These are phyloP conservation scores for Phalacrocorax pelagicus DNA, from an alignment of 2,113 vertebrate genomes.

Conservation along the genomic window DNA sequence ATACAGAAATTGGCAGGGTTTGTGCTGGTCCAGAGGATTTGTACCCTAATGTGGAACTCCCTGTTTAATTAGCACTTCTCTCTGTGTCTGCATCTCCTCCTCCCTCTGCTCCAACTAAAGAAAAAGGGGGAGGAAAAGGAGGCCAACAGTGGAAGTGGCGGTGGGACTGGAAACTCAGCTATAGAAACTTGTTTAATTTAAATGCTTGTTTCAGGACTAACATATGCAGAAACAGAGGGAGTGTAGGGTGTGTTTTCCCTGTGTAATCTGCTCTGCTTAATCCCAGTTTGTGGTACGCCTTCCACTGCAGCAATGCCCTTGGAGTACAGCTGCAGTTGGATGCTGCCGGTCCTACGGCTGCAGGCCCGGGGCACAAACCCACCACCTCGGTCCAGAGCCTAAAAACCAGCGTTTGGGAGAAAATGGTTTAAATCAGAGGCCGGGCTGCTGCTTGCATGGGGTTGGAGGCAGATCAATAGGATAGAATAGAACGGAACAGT, in stretches of 20 bases:
- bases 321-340: neutral
- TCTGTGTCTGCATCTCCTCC: constrained; percentile 21
- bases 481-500: neutral
- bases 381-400: accelerated
- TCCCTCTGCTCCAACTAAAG: neutral
- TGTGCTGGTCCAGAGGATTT: constrained; percentile 56
- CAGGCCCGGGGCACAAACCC: neutral
- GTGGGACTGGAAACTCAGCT: constrained; percentile 5
- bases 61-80: constrained; percentile 68
- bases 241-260: neutral
- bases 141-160: constrained; percentile 20
- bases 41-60: constrained; percentile 65
- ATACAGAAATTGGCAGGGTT: constrained; percentile 54
- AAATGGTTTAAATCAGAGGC: neutral
- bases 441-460: neutral
- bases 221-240: constrained; percentile 4
- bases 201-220: constrained; percentile 16
- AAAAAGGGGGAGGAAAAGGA: constrained; percentile 2
- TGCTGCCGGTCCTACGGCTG: neutral
- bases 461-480: neutral
- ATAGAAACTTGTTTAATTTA: constrained; percentile 44
- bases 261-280: neutral
- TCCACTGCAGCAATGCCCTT: neutral
- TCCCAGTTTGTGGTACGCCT: neutral
- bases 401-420: neutral